Percentiles rank a stretch among this genome's conserved stretches.
These are phyloP conservation scores for Ctenopoma multispine DNA, from an alignment of 2,797 vertebrate species.

Conservation along the genomic window DNA sequence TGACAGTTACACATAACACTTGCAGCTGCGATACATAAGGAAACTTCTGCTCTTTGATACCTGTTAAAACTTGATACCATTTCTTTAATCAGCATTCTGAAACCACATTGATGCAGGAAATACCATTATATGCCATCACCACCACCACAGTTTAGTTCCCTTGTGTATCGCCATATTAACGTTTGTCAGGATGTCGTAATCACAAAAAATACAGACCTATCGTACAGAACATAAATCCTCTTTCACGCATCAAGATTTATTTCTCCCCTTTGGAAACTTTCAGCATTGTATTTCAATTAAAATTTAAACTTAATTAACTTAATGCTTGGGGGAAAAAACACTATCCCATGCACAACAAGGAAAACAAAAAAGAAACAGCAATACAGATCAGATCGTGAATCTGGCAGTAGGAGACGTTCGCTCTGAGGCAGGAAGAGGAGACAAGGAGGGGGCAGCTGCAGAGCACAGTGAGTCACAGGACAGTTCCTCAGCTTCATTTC, in stretches of 20 bases:
- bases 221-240: neutral
- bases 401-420: neutral
- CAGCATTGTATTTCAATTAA: conserved; percentile 65
- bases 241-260: conserved; percentile 13
- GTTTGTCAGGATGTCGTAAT: conserved; percentile 38
- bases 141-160: neutral
- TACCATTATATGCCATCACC: too few relatives aligned
- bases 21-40: conserved; percentile 37
- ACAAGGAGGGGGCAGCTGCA: conserved; percentile 6
- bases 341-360: conserved; percentile 62
- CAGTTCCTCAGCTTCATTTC: conserved; percentile 42
- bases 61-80: neutral
- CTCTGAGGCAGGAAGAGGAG: conserved; percentile 3
- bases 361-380: conserved; percentile 6
- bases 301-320: conserved; percentile 32
- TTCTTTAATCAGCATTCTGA: conserved; percentile 10
- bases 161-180: conserved; percentile 17
- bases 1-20: conserved; percentile 57
- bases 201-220: conserved; percentile 27
- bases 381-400: neutral
- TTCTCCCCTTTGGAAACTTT: conserved; percentile 63
- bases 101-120: conserved; percentile 41
- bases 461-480: conserved; percentile 21
- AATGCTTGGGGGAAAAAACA: conserved; percentile 4
- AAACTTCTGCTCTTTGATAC: neutral